Percentiles rank a stretch among this genome's conserved stretches.
Conservation (phyloP, 2,888 invertebrate species). For the Amphipyra tragopoginis region DNA sequence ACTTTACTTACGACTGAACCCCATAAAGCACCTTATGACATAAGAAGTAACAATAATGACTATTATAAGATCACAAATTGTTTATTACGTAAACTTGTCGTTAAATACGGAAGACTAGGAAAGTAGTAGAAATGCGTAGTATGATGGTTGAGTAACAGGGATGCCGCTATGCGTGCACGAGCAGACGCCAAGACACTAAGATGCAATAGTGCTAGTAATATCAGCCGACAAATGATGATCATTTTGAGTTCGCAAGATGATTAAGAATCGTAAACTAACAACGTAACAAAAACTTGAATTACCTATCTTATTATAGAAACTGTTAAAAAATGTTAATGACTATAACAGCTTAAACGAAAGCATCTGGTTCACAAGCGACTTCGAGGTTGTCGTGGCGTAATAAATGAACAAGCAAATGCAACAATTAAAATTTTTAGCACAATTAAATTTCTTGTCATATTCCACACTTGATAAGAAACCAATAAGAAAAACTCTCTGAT, state of each 20-base stretch:
- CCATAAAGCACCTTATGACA: slow-evolving; percentile 8
- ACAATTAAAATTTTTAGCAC: too few species aligned
- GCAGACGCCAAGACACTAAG: slow-evolving; percentile 14
- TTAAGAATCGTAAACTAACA: not conserved
- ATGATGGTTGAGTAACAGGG: slow-evolving; percentile 54
- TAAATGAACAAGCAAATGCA: too few species aligned
- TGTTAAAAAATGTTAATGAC: too few species aligned
- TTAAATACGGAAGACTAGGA: slow-evolving; percentile 60
- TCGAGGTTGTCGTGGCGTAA: too few species aligned
- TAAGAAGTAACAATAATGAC: slow-evolving; percentile 19
- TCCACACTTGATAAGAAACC: too few species aligned
- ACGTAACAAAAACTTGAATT: too few species aligned
- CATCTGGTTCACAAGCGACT: too few species aligned
- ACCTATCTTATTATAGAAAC: too few species aligned
- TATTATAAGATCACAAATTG: slow-evolving; percentile 36
- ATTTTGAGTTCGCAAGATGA: not conserved
- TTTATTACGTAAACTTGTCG: slow-evolving; percentile 57
- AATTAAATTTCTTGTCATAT: too few species aligned
- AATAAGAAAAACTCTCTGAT: too few species aligned
- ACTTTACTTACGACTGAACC: not conserved
- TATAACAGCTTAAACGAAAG: too few species aligned
- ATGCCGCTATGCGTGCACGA: slow-evolving; percentile 14
- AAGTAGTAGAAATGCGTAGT: slow-evolving; percentile 56
- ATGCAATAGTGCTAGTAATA: slow-evolving; percentile 29
- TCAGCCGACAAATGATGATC: not conserved